Evolutionary conservation across 2,888 invertebrate genomes (phyloP).

Genomic region (Apamea monoglypha): DNA sequence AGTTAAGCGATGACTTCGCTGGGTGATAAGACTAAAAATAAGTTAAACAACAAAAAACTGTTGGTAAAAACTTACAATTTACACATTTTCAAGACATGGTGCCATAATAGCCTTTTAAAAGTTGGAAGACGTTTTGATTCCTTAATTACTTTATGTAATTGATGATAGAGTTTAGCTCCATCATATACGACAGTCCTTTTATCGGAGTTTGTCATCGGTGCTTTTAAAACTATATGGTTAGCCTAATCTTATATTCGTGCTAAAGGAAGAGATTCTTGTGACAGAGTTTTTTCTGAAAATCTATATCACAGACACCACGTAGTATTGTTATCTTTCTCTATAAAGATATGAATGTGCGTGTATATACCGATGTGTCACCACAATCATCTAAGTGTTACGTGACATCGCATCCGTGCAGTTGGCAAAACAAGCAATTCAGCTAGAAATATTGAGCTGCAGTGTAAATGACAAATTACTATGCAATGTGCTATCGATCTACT

Average conservation of each 20-base stretch:
- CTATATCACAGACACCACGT: background rate
- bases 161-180: too few relatives aligned
- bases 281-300: background rate
- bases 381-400: slow-evolving; percentile 45
- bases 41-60: too few relatives aligned
- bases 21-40: too few relatives aligned
- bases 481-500: background rate
- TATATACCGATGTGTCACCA: slow-evolving; percentile 6
- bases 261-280: background rate
- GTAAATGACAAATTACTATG: background rate
- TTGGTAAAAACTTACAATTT: too few relatives aligned
- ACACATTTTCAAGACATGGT: too few relatives aligned
- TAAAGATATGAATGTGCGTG: background rate
- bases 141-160: too few relatives aligned
- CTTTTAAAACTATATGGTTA: background rate
- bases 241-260: background rate
- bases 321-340: background rate
- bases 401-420: slow-evolving; percentile 33
- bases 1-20: too few relatives aligned
- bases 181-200: background rate
- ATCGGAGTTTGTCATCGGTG: background rate
- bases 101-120: background rate
- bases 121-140: background rate
- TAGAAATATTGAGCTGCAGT: slow-evolving; percentile 30
- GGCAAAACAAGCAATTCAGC: slow-evolving; percentile 34